Evolutionary conservation across 2,888 invertebrate genomes (phyloP).

Genomic region (Scelioninae gen. 1): DNA sequence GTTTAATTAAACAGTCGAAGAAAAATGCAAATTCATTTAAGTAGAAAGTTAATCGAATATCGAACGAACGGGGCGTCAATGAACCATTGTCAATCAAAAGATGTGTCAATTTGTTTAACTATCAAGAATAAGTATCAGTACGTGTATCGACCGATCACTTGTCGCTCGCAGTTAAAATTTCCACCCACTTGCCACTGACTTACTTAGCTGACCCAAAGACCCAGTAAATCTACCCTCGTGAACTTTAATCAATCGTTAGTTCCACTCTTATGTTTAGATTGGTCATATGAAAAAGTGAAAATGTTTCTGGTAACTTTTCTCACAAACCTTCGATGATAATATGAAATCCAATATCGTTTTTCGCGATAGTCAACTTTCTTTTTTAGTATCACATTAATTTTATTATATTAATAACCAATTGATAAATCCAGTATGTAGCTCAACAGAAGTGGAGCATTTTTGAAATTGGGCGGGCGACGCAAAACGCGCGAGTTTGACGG

Average conservation of each 20-base stretch:
- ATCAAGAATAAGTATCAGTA: constrained; percentile 46
- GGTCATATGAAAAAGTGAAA: constrained; percentile 24
- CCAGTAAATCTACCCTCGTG: constrained; percentile 79
- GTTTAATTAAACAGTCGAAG: constrained; percentile 19
- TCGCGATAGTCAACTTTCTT: no score
- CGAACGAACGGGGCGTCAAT: constrained; percentile 19
- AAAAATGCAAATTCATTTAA: constrained; percentile 45
- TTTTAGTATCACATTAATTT: no score
- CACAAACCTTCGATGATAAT: neutral
- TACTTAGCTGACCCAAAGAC: constrained; percentile 83
- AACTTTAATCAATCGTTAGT: constrained; percentile 76
- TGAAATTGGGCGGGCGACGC: constrained; percentile 7
- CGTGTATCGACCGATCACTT: constrained; percentile 51
- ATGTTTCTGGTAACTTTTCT: neutral
- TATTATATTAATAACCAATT: constrained; percentile 3
- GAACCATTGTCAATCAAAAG: constrained; percentile 56
- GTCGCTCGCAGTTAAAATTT: constrained; percentile 59
- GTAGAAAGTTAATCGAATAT: constrained; percentile 51
- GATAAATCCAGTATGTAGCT: constrained; percentile 13
- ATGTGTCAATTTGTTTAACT: constrained; percentile 51
- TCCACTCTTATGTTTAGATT: constrained; percentile 42
- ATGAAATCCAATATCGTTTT: neutral
- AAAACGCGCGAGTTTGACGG: neutral
- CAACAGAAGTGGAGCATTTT: constrained; percentile 49
- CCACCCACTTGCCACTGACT: constrained; percentile 76